A percentile compares a stretch with the other conserved stretches of the same genome.
Evolutionary conservation across 1,140 invertebrate species (phyloP).

Genomic region (Leptinotarsa defecta): DNA sequence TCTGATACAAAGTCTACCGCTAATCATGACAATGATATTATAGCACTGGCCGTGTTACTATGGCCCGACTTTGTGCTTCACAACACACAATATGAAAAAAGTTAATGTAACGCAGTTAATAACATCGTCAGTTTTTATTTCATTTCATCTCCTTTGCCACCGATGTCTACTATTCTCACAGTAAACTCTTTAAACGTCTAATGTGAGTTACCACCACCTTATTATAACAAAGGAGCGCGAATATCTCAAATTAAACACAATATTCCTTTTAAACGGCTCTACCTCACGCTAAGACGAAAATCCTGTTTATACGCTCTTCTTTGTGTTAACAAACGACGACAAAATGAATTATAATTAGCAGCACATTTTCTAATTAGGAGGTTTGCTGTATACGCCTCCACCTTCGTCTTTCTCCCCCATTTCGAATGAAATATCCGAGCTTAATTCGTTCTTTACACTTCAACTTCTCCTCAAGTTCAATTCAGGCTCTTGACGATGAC

Average conservation of each 20-base stretch:
- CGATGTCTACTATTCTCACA: too few species aligned
- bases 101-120: too few species aligned
- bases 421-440: constrained; percentile 43
- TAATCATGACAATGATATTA: too few species aligned
- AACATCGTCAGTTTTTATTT: too few species aligned
- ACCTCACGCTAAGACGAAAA: constrained; percentile 24
- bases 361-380: constrained; percentile 49
- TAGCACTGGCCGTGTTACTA: too few species aligned
- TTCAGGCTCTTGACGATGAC: constrained; percentile 37
- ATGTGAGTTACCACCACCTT: background rate
- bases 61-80: too few species aligned
- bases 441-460: constrained; percentile 48
- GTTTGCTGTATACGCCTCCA: constrained; percentile 28
- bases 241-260: constrained; percentile 13
- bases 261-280: background rate
- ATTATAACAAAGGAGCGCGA: background rate
- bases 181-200: too few species aligned
- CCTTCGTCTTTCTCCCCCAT: constrained; percentile 29
- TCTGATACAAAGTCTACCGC: too few species aligned
- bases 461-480: constrained; percentile 48
- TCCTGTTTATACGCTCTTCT: constrained; percentile 31
- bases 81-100: too few species aligned
- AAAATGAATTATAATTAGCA: constrained; percentile 50
- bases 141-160: too few species aligned
- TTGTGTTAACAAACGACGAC: constrained; percentile 40